phyloP scores from a whole-genome alignment of 2,113 vertebrate genomes.

The Seriola rivoliana region DNA sequence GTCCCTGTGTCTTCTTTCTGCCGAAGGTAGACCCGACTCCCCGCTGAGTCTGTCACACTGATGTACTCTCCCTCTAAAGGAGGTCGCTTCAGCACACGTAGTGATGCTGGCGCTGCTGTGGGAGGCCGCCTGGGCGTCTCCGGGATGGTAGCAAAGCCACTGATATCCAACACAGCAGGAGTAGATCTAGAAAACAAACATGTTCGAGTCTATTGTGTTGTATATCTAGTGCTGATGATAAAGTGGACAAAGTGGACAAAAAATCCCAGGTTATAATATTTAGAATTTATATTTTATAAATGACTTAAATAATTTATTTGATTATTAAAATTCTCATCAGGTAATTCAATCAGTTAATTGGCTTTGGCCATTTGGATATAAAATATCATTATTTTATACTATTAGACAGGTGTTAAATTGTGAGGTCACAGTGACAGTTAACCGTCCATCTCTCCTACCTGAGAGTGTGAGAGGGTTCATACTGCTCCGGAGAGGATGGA shows the following conservation, averaged over 20 bases:
- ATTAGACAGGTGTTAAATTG: too few species aligned
- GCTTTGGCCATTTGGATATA: too few species aligned
- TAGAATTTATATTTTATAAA: too few species aligned
- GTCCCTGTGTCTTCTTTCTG: conserved; percentile 80
- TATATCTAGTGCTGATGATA: neutral
- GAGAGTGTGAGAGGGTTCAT: conserved; percentile 11
- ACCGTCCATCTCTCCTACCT: conserved; percentile 72
- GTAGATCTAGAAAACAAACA: conserved; percentile 54
- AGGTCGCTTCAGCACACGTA: conserved; percentile 85
- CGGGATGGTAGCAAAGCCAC: conserved; percentile 71
- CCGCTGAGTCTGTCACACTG: conserved; percentile 89
- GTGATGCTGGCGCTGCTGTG: neutral
- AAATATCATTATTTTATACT: too few species aligned
- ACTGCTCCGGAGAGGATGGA: conserved; percentile 80
- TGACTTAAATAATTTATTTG: too few species aligned
- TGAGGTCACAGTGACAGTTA: too few species aligned
- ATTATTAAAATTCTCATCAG: too few species aligned
- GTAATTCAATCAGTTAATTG: too few species aligned
- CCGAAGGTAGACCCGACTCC: conserved; percentile 89
- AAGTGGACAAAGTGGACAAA: neutral
- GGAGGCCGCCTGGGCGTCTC: conserved; percentile 58
- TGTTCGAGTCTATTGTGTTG: neutral
- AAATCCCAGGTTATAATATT: too few species aligned
- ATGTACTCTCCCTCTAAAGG: conserved; percentile 92
- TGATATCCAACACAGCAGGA: conserved; percentile 75